These are phyloP conservation scores for Microcebus griseorufus DNA, from an alignment of 2,113 vertebrate species.

Conservation along the genomic window DNA sequence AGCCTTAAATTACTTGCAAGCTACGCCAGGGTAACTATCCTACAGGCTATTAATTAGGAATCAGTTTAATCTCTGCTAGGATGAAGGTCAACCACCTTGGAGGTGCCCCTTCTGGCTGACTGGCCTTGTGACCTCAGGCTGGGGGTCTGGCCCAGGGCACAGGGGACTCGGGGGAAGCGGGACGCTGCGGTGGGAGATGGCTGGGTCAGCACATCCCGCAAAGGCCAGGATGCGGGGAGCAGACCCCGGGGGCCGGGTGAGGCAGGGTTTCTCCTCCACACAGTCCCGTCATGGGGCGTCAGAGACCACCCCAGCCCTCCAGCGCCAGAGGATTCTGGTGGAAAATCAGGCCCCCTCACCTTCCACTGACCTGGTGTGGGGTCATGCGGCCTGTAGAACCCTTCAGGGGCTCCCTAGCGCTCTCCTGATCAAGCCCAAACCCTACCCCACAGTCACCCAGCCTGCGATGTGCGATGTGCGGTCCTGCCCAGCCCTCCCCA, in stretches of 20 bases:
- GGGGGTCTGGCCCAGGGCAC: constrained; percentile 54
- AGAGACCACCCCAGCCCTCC: no score
- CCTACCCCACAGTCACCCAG: not conserved
- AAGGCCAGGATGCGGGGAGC: constrained; percentile 37
- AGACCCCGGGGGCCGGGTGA: not conserved
- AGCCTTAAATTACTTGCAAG: constrained; percentile 76
- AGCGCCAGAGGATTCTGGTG: not conserved
- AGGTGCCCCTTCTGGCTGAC: constrained; percentile 73
- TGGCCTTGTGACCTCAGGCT: constrained; percentile 74
- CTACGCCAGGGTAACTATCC: constrained; percentile 70
- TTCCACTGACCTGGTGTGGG: not conserved
- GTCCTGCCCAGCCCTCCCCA: not conserved
- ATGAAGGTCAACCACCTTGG: constrained; percentile 78
- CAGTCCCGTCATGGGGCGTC: not conserved
- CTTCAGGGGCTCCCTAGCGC: not conserved
- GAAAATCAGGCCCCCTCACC: not conserved
- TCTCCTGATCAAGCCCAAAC: not conserved
- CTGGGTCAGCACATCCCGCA: constrained; percentile 58
- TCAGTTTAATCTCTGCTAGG: constrained; percentile 77
- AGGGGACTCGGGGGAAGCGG: constrained; percentile 4
- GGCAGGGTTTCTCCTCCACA: not conserved
- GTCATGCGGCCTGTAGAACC: no score
- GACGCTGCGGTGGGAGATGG: constrained; percentile 48
- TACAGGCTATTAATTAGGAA: constrained; percentile 79
- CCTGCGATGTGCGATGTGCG: fast-evolving